Evolutionary conservation across 1,140 invertebrate species (phyloP), one percentile per base, ranked within the genome.

Genomic region (Caerostris darwini): DNA sequence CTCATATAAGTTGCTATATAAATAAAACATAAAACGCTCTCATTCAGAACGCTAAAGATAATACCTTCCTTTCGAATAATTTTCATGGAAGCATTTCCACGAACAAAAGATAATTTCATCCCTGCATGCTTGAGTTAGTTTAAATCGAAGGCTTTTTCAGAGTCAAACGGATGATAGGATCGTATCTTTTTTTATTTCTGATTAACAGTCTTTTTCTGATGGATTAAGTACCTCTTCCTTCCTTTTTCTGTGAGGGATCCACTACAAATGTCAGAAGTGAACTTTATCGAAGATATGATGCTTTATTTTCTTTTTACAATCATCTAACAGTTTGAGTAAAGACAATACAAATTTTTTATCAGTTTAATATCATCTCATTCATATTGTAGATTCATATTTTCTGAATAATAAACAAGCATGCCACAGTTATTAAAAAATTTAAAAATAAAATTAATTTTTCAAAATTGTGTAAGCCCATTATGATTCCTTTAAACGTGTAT

Each of bases 121-220:
- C 8, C 34, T 50, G 7, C 69, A 77, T 77, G 69, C 34, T 10
- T 7, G 34, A 77, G 19, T 50, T 77, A 3, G 69, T 77, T 77
- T 77, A 77, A 77, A 50, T 77, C 34, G 34, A 77, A 77, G 69
- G 50, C 69, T 50, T 50, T 67, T 67, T 77, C 19, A 77, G 19
- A 77, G 5, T 12, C 59, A 61, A 61, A 10, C 19, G 19, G 69
- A 34, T 7, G 7, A 77, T 50, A 77, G 69, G 34, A 7, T 77
- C 19, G 69, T 53, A 77, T 77, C 69, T 77, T 77, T 77, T 34
- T 67, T 67, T 67, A 67, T 67, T 77, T 77, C 69, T 77, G 69
- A 77, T 77, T 77, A 77, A 77, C 69, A 77, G 69, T 77, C 34
- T 77, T 77, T 34, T 34, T 77, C 69, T 77, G 69, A 77, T 77